Evolutionary conservation across 2,888 invertebrate genomes (phyloP).

Genomic region (Linnaemya tessellans): DNA sequence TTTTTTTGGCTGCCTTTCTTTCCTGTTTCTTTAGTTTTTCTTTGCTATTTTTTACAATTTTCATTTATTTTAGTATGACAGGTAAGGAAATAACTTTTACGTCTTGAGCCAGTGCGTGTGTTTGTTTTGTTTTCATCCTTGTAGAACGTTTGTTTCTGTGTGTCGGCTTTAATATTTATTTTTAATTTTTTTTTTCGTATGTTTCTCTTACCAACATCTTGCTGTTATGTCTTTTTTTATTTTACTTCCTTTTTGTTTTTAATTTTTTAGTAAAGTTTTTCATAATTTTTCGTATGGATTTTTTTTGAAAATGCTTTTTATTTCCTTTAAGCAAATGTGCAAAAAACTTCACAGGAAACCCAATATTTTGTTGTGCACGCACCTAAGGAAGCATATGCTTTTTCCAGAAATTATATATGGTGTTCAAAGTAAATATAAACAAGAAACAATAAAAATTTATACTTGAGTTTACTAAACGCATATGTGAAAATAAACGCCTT

Average conservation of each 20-base stretch:
- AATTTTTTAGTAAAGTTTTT: neutral
- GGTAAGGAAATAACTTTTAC: conserved; percentile 53
- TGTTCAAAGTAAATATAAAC: neutral
- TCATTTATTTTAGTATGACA: conserved; percentile 51
- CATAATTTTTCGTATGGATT: conserved; percentile 53
- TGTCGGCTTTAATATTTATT: conserved; percentile 26
- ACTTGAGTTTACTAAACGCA: too few relatives aligned
- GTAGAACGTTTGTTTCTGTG: neutral
- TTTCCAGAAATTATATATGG: neutral
- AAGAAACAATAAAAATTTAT: neutral
- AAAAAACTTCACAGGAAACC: neutral
- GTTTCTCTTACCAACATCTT: conserved; percentile 20
- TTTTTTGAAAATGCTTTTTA: neutral
- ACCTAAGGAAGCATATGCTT: neutral
- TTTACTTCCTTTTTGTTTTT: neutral
- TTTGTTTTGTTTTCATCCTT: neutral
- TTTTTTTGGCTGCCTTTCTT: conserved; percentile 32
- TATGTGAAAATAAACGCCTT: neutral
- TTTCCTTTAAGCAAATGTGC: conserved; percentile 1
- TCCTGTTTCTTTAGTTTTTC: conserved; percentile 14
- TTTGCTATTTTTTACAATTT: neutral
- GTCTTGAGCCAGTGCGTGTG: neutral
- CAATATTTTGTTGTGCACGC: neutral
- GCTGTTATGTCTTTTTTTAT: conserved; percentile 31
- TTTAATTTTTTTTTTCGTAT: neutral